Conservation (phyloP, 2,113 vertebrate genomes). For the Gavialis gangeticus region DNA sequence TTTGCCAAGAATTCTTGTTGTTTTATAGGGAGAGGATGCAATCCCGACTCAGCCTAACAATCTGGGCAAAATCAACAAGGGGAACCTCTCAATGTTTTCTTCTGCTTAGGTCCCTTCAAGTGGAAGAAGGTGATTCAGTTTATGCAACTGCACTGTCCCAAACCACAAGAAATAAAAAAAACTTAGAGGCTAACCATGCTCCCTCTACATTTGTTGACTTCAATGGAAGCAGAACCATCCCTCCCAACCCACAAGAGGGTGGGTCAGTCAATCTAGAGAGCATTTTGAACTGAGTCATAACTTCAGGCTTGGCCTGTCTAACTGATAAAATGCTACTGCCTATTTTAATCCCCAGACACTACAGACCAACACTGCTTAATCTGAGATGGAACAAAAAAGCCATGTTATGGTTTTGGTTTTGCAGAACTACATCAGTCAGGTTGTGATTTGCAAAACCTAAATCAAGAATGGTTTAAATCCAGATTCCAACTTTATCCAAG, state of each 20-base stretch:
- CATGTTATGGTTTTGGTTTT: conserved; percentile 70
- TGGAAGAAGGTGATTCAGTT: neutral
- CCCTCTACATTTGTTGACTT: neutral
- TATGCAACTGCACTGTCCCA: neutral
- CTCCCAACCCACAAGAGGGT: neutral
- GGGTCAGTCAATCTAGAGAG: neutral
- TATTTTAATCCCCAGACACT: conserved; percentile 13
- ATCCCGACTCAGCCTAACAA: neutral
- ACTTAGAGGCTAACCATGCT: neutral
- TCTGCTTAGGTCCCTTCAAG: neutral
- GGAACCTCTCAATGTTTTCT: neutral
- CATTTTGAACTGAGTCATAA: neutral
- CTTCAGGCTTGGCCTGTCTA: conserved; percentile 37
- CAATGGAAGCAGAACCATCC: conserved; percentile 2
- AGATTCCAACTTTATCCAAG: conserved; percentile 68
- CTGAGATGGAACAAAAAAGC: conserved; percentile 34
- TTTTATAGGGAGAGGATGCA: neutral
- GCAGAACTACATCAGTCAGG: conserved; percentile 46
- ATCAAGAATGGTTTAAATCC: conserved; percentile 36
- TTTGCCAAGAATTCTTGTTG: neutral
- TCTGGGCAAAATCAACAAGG: neutral
- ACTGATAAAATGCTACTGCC: conserved; percentile 28
- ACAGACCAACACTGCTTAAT: conserved; percentile 38
- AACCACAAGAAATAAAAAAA: neutral
- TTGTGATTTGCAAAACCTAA: conserved; percentile 67